phyloP scores from a whole-genome alignment of 2,888 invertebrate genomes.

The Panopea generosa region DNA sequence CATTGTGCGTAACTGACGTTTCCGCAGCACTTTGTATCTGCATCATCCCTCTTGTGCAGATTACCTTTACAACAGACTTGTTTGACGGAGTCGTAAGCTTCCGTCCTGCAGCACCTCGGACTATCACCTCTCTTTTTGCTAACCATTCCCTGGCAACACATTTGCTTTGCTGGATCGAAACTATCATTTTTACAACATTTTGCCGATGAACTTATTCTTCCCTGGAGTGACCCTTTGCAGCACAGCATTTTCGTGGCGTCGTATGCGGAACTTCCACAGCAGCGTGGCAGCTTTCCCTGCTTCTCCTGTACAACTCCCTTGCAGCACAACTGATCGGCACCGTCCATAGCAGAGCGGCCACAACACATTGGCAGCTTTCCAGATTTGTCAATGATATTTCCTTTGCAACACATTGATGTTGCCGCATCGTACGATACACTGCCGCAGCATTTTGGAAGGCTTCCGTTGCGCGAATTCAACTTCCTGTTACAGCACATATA shows the following conservation, averaged over 20 bases:
- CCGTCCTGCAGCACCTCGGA: slow-evolving; percentile 39
- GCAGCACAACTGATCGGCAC: slow-evolving; percentile 46
- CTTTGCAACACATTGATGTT: slow-evolving; percentile 37
- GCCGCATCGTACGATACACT: slow-evolving; percentile 37
- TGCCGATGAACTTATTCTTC: slow-evolving; percentile 13
- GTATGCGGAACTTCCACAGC: slow-evolving; percentile 38
- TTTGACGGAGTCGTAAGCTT: slow-evolving; percentile 47
- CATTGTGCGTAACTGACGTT: slow-evolving; percentile 35
- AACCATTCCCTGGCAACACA: slow-evolving; percentile 51
- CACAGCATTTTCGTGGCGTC: slow-evolving; percentile 41
- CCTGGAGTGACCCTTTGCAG: slow-evolving; percentile 36
- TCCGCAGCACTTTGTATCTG: slow-evolving; percentile 51
- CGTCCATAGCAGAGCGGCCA: slow-evolving; percentile 38
- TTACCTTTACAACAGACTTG: slow-evolving; percentile 42
- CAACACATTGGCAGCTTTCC: slow-evolving; percentile 51
- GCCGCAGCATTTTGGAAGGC: slow-evolving; percentile 48
- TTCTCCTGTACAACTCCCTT: slow-evolving; percentile 33
- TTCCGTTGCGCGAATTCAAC: slow-evolving; percentile 33
- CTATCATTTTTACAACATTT: slow-evolving; percentile 51
- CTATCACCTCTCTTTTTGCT: slow-evolving; percentile 41
- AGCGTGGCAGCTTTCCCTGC: slow-evolving; percentile 38
- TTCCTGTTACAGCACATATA: slow-evolving; percentile 40
- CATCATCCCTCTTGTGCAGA: slow-evolving; percentile 29
- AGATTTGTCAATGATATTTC: slow-evolving; percentile 26
- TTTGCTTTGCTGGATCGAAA: slow-evolving; percentile 44